Conservation (phyloP, 1,140 invertebrate species). For the Diploscapter pachys region DNA sequence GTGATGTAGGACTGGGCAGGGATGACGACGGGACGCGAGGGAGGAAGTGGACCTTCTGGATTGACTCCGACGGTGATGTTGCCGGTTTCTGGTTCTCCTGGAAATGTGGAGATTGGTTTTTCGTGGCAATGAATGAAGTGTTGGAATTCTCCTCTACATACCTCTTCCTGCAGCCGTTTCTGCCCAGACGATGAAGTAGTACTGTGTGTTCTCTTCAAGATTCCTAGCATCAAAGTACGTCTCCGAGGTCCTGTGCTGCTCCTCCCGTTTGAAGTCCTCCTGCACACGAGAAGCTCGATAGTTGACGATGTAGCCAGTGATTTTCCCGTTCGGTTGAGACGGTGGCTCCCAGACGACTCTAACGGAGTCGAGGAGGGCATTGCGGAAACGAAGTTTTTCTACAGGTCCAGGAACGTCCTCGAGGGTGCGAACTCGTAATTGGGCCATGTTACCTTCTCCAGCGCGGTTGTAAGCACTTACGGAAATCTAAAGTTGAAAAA, state of each 20-base stretch:
- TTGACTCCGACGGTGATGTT: too few relatives aligned
- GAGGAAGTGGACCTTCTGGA: constrained; percentile 70
- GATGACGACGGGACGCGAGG: constrained; percentile 71
- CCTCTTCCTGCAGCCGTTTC: constrained; percentile 68
- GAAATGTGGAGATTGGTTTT: too few relatives aligned
- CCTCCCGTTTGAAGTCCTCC: constrained; percentile 20
- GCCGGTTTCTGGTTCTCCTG: too few relatives aligned
- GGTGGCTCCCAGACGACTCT: constrained; percentile 87
- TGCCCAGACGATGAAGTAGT: constrained; percentile 83
- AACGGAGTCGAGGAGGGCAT: constrained; percentile 91
- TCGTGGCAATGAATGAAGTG: too few relatives aligned
- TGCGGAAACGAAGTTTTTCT: constrained; percentile 76
- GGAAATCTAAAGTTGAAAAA: constrained; percentile 59
- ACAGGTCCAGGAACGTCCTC: constrained; percentile 73
- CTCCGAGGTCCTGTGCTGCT: constrained; percentile 11
- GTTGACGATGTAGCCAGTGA: constrained; percentile 83
- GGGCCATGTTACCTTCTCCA: constrained; percentile 43
- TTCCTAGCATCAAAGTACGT: constrained; percentile 59
- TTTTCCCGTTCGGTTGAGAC: constrained; percentile 80
- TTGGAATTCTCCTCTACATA: not conserved
- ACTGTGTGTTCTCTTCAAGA: constrained; percentile 84
- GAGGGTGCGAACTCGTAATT: constrained; percentile 37
- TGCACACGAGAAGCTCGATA: constrained; percentile 75
- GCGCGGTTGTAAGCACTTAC: constrained; percentile 55
- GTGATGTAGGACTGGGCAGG: constrained; percentile 79